phyloP scores from a whole-genome alignment of 2,888 invertebrate species.

The Athrips mouffetella region DNA sequence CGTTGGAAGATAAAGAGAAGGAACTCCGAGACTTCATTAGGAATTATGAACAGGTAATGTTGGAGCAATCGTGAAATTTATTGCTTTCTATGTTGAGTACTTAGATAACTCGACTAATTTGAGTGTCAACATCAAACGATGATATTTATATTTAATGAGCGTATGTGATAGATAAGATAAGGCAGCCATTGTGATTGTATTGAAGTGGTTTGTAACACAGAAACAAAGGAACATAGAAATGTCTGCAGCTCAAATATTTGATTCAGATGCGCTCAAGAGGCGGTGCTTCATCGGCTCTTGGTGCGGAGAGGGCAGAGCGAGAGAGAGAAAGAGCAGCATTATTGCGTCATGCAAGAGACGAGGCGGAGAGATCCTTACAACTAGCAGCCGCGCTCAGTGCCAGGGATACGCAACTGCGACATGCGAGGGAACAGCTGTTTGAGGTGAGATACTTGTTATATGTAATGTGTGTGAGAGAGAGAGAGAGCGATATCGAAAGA shows the following conservation, averaged over 20 bases:
- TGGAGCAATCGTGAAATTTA: neutral
- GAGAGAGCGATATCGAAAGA: no score
- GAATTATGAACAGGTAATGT: constrained; percentile 87
- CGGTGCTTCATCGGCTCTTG: constrained; percentile 85
- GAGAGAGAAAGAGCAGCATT: constrained; percentile 94
- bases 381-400: constrained; percentile 92
- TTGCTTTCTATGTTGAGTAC: no score
- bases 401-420: constrained; percentile 90
- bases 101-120: no score
- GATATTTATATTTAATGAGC: no score
- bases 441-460: no score
- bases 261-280: constrained; percentile 82
- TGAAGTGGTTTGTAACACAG: neutral
- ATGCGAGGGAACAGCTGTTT: constrained; percentile 90
- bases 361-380: constrained; percentile 91
- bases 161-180: no score
- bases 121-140: no score
- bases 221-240: neutral
- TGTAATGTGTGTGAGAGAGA: constrained; percentile 94
- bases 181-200: no score
- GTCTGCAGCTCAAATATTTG: constrained; percentile 1
- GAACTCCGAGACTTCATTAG: constrained; percentile 95
- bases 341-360: constrained; percentile 91
- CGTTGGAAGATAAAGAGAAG: constrained; percentile 95
- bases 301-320: constrained; percentile 81